Conservation (phyloP, 1,140 invertebrate species). For the Potamilus streckersoni region DNA sequence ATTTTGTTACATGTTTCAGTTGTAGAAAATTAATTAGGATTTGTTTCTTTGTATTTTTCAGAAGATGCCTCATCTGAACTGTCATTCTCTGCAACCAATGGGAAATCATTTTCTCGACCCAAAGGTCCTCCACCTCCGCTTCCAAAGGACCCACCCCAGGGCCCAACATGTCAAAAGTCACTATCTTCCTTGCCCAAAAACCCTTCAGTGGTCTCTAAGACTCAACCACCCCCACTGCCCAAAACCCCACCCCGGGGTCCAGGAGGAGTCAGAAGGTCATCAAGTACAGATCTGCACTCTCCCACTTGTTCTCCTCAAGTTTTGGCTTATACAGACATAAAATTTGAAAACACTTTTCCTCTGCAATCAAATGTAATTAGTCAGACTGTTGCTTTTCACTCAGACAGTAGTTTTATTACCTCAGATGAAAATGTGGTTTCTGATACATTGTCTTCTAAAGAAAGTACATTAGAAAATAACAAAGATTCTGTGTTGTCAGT, state of each 20-base stretch:
- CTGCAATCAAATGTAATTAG: no score
- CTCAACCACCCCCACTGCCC: slow-evolving; percentile 1
- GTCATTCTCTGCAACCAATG: neutral
- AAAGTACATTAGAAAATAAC: no score
- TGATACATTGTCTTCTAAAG: no score
- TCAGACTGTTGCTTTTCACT: neutral
- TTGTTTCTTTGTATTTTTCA: no score
- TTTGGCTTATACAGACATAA: neutral
- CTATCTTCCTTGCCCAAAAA: slow-evolving; percentile 14
- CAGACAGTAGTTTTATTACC: neutral
- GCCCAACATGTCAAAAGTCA: neutral
- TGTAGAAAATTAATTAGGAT: no score
- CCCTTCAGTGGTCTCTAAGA: neutral
- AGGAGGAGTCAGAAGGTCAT: neutral
- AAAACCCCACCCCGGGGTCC: neutral
- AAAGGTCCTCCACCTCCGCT: slow-evolving; percentile 22
- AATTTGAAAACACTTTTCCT: neutral
- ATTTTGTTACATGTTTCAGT: no score
- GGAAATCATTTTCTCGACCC: slow-evolving; percentile 3
- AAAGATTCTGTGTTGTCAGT: no score
- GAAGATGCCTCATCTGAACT: no score
- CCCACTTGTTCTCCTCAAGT: neutral
- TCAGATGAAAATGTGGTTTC: neutral
- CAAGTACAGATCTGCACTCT: neutral
- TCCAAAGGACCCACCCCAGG: slow-evolving; percentile 18